Evolutionary conservation across 2,797 vertebrate genomes (phyloP), one percentile per base, ranked within the genome.

Genomic region (Sebastolobus altivelis): DNA sequence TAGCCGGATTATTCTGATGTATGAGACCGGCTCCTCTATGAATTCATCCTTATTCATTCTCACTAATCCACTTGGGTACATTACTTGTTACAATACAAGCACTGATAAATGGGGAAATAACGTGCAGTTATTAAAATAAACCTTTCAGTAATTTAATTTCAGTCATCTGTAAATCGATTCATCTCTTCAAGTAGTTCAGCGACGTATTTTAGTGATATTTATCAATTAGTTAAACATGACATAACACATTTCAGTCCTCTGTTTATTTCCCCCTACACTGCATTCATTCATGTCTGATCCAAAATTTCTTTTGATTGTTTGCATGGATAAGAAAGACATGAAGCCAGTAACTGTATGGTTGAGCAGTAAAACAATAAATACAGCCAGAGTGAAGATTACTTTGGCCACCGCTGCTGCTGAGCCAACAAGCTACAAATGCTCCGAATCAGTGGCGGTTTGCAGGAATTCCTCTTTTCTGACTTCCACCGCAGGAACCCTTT

Each of bases 351-450:
- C 46, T 66, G 18, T 77, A 43, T 12, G 66, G 76, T 72, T 81
- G 33, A 81, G 52, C 29, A 63, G 60, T 86, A 72, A 77, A 88
- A 89, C 74, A 88, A 86, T 86, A 86, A 91, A 91, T 83, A 80
- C 65, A 87, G 81, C 54, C 40, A 33, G 79, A 72, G 65, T 65
- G 75, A 62, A 65, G 54, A 84, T 84, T 81, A 72, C 77, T 87
- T 87, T 90, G 90, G 84, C 84, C 70, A 18, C 76, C 1, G 8
- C 49, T 63, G 79, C 81, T 22, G 29, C 78, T 90, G 76, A 87
- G 81, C 76, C 55, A 76, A 88, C 73, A 83, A 83, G 59, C 65
- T 84, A 14, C 54, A 37, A 82, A 72, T 31, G 40, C 79, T 71
- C 33, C 1, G 2, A 85, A 33, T 74, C 84, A 80, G 73, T 5